Evolutionary conservation across 2,888 invertebrate genomes (phyloP).

Genomic region (Ophion costatus): DNA sequence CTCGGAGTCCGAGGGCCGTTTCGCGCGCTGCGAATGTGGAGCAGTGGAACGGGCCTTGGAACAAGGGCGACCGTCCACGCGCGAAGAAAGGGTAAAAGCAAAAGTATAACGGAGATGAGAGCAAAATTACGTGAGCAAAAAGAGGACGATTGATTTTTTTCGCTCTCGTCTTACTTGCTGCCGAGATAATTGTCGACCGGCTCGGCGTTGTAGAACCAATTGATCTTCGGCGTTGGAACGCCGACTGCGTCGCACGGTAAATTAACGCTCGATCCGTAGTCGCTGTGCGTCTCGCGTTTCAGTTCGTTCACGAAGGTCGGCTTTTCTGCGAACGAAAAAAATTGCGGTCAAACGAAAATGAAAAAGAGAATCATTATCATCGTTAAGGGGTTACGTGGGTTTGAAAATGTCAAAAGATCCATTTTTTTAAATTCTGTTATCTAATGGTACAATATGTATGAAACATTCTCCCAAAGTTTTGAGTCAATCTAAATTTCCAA

Average conservation of each 20-base stretch:
- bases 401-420: too few relatives aligned
- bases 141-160: not conserved
- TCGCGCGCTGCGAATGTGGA: not conserved
- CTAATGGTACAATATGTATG: too few relatives aligned
- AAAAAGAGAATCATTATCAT: too few relatives aligned
- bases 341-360: too few relatives aligned
- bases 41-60: not conserved
- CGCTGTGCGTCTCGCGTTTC: conserved; percentile 92
- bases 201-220: conserved; percentile 93
- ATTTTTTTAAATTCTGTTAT: too few relatives aligned
- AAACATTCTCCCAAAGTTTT: too few relatives aligned
- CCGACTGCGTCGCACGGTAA: conserved; percentile 95
- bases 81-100: not conserved
- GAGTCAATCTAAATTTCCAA: too few relatives aligned
- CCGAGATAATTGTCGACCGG: conserved; percentile 84
- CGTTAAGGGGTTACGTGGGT: too few relatives aligned
- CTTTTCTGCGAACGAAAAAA: conserved; percentile 85
- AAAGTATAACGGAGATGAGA: not conserved
- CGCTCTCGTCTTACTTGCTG: conserved; percentile 83
- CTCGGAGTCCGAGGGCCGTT: not conserved
- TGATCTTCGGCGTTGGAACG: conserved; percentile 92
- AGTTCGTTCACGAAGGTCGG: conserved; percentile 90
- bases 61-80: not conserved
- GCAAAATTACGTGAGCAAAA: too few relatives aligned
- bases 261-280: conserved; percentile 91